Conservation (phyloP, 2,113 vertebrate genomes). For the Elephas maximus region DNA sequence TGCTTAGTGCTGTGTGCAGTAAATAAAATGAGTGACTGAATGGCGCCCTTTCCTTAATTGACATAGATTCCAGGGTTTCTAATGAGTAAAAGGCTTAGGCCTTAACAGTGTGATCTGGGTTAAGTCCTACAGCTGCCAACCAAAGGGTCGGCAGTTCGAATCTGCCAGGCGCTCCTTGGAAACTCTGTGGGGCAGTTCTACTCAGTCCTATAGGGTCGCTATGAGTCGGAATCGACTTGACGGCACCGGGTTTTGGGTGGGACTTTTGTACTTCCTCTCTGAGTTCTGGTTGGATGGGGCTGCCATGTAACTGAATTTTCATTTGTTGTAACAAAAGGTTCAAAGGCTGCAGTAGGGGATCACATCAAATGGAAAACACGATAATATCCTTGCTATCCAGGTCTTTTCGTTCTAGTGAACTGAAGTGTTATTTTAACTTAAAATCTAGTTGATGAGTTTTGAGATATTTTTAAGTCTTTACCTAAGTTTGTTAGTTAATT, state of each 20-base stretch:
- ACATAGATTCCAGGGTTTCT: neutral
- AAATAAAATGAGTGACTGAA: neutral
- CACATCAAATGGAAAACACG: neutral
- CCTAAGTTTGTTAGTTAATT: constrained; percentile 31
- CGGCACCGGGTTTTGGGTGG: too few species aligned
- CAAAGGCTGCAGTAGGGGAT: neutral
- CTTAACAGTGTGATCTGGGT: neutral
- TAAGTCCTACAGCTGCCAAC: too few species aligned
- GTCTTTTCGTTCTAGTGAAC: neutral
- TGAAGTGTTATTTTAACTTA: neutral
- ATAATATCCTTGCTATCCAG: neutral
- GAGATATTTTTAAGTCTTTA: neutral
- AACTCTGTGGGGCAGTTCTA: too few species aligned
- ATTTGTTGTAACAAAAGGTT: neutral
- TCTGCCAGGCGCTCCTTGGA: too few species aligned
- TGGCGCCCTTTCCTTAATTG: neutral
- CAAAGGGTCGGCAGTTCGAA: too few species aligned
- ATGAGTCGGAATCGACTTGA: too few species aligned
- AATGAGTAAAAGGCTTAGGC: neutral
- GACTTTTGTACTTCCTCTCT: neutral
- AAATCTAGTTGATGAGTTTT: constrained; percentile 38
- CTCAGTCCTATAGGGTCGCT: too few species aligned
- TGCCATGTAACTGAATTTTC: neutral
- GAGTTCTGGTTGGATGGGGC: neutral
- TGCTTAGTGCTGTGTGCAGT: neutral